Base-by-base conservation (phyloP, 2,113 vertebrate genomes). In the Shinisaurus crocodilurus region DNA sequence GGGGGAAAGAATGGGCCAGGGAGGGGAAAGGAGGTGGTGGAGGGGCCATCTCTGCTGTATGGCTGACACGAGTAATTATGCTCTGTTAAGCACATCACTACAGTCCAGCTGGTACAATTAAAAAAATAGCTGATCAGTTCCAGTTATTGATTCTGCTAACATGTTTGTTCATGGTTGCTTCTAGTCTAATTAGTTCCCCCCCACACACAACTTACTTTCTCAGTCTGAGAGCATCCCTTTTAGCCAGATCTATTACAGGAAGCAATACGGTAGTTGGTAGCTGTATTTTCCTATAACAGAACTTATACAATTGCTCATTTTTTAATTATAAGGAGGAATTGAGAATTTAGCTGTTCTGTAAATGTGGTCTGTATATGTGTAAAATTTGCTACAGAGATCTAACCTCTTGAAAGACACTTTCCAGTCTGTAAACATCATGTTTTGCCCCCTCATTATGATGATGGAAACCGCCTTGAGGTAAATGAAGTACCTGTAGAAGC, bases 121-220 rank as follows among this genome's bases (percentile, higher is more conserved):
- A 97, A 97, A 96, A 97, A 98, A 98, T 96, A 97, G 97, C 97
- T 97, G 97, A 98, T 98, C 97, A 97, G 97, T 98, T 98, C 97
- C 97, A 98, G 97, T 96, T 98, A 98, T 97, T 97, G 97, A 97
- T 97, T 97, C 96, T 95, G 95, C 96, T 97, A 97, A 97, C 96
- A 97, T 97, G 97, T 97, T 97, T 97, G 97, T 97, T 97, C 97
- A 97, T 74, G 96, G 96, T 97, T 93, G 95, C 96, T 97, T 97
- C 97, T 97, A 97, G 96, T 96, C 96, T 98, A 97, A 98, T 98
- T 98, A 97, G 96, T 95, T 97, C 96, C 97, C 97, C 95, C 96
- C 3, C 27, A n/a, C 54, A 82, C 20, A 32, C 80, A 82, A 6
- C 50, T 67, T 97, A 96, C 96, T 97, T 97, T 97, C 96, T 97